A percentile compares a stretch with the other conserved stretches of the same genome.
Evolutionary conservation across 2,888 invertebrate genomes (phyloP).

Genomic region (Luperina testacea): DNA sequence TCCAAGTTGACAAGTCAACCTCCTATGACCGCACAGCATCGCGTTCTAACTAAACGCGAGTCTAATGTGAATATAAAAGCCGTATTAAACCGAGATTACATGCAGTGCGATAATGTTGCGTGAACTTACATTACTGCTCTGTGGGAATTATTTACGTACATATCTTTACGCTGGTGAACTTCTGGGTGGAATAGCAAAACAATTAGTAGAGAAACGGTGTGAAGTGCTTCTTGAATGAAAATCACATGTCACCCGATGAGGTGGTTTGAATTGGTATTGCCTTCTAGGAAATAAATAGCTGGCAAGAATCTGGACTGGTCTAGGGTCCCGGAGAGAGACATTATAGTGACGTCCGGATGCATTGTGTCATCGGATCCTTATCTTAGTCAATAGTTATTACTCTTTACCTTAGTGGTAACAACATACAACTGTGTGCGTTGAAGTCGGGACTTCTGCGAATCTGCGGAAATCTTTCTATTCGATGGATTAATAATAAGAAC

Average conservation of each 20-base stretch:
- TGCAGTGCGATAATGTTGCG: conserved; percentile 53
- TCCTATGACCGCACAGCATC: conserved; percentile 14
- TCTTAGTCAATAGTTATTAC: too few species aligned
- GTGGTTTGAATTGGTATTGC: neutral
- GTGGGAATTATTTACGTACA: conserved; percentile 32
- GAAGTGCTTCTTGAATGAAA: neutral
- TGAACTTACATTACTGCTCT: conserved; percentile 21
- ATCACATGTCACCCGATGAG: neutral
- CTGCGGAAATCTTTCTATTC: too few species aligned
- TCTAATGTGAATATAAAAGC: conserved; percentile 56
- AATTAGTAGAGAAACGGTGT: neutral
- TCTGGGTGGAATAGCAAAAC: neutral
- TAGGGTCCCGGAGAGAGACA: neutral
- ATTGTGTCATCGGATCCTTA: neutral
- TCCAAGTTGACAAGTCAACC: conserved; percentile 4
- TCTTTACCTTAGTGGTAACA: too few species aligned
- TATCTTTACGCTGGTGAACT: conserved; percentile 38
- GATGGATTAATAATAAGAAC: too few species aligned
- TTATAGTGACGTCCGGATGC: neutral
- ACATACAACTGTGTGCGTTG: neutral
- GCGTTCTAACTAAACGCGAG: conserved; percentile 25
- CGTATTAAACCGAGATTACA: conserved; percentile 55
- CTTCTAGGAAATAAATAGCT: neutral
- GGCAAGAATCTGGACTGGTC: neutral
- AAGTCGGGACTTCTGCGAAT: neutral